phyloP scores from a whole-genome alignment of 1,140 invertebrate genomes.

The Neodiprion virginianus region DNA sequence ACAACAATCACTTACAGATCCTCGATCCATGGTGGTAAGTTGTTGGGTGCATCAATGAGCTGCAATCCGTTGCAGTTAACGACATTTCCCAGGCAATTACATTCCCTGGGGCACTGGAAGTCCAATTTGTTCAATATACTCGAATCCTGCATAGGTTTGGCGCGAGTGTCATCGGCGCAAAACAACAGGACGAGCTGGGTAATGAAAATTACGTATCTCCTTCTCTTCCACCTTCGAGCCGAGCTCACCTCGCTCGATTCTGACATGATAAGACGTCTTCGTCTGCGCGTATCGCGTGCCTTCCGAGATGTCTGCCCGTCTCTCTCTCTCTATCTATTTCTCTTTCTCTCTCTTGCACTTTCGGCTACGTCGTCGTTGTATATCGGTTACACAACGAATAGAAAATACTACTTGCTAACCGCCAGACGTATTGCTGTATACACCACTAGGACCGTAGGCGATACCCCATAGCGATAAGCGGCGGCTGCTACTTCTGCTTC shows the following conservation, averaged over 20 bases:
- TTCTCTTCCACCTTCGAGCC: neutral
- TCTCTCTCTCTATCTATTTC: too few species aligned
- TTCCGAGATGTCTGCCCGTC: too few species aligned
- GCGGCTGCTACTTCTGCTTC: too few species aligned
- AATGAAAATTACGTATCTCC: neutral
- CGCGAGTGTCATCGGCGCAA: neutral
- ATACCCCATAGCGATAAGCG: too few species aligned
- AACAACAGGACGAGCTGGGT: neutral
- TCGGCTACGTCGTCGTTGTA: too few species aligned
- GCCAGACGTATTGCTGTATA: too few species aligned
- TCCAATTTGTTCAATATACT: neutral
- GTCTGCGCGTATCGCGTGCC: too few species aligned
- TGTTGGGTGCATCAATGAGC: conserved; percentile 52
- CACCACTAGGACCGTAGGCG: too few species aligned
- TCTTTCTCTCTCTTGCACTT: too few species aligned
- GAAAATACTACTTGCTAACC: too few species aligned
- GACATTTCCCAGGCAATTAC: conserved; percentile 52
- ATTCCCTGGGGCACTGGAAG: conserved; percentile 54
- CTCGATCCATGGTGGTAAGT: conserved; percentile 56
- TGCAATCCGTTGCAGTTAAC: conserved; percentile 50
- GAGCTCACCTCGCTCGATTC: neutral
- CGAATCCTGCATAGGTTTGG: neutral
- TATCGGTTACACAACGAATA: too few species aligned
- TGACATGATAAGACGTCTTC: neutral
- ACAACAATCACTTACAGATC: conserved; percentile 46